These are phyloP conservation scores for Pseudococcus longispinus DNA, from an alignment of 2,888 invertebrate species.

Conservation along the genomic window DNA sequence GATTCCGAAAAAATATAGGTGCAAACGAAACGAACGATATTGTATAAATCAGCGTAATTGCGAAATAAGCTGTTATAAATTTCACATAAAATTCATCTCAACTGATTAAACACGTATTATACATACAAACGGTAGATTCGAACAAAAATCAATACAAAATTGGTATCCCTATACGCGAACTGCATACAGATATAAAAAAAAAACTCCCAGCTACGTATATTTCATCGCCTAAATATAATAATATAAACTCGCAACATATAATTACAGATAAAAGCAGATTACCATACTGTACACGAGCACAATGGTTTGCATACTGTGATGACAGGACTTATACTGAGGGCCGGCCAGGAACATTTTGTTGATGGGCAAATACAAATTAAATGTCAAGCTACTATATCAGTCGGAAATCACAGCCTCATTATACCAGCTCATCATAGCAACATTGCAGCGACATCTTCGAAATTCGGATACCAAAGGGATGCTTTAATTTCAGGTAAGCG, in stretches of 20 bases:
- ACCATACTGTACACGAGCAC: slow-evolving; percentile 16
- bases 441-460: slow-evolving; percentile 24
- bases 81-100: too few relatives aligned
- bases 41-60: too few relatives aligned
- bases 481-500: slow-evolving; percentile 55
- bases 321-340: slow-evolving; percentile 65
- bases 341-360: slow-evolving; percentile 65
- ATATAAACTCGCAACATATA: slow-evolving; percentile 14
- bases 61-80: too few relatives aligned
- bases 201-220: background rate
- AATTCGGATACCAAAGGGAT: slow-evolving; percentile 55
- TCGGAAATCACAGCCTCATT: slow-evolving; percentile 55
- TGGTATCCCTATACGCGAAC: background rate
- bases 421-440: slow-evolving; percentile 51
- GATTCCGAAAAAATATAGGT: too few relatives aligned
- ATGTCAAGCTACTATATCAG: slow-evolving; percentile 67
- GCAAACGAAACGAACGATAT: too few relatives aligned
- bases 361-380: slow-evolving; percentile 70
- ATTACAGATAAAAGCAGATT: slow-evolving; percentile 37
- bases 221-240: background rate
- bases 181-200: background rate
- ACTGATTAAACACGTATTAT: too few relatives aligned
- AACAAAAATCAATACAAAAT: background rate
- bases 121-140: background rate
- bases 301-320: slow-evolving; percentile 61